Percentiles rank a stretch among this genome's conserved stretches.
Evolutionary conservation across 1,140 invertebrate species (phyloP).

Genomic region (Colletes gigas): DNA sequence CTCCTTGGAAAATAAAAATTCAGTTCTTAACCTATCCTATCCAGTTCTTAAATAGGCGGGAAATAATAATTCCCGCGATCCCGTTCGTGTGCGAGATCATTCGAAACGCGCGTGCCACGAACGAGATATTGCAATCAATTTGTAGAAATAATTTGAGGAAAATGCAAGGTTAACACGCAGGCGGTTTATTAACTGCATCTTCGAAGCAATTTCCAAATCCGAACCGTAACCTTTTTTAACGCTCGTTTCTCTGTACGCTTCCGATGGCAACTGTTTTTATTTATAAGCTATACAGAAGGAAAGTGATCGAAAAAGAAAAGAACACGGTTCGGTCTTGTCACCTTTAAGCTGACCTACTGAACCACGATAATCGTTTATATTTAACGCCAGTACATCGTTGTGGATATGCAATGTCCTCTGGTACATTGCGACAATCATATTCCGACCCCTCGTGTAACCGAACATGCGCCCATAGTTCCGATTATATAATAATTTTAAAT

Average conservation of each 20-base stretch:
- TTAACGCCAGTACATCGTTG: constrained; percentile 28
- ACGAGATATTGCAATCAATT: no score
- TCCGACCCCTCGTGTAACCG: constrained; percentile 15
- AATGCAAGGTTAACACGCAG: no score
- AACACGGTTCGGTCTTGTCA: constrained; percentile 14
- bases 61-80: neutral
- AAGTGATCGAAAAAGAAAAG: neutral
- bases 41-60: neutral
- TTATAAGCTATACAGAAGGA: neutral
- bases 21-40: no score
- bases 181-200: no score
- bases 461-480: constrained; percentile 25
- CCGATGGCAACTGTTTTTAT: neutral
- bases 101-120: no score
- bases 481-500: constrained; percentile 49
- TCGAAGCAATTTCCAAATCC: neutral
- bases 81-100: neutral
- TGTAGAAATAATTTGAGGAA: no score
- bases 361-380: constrained; percentile 36
- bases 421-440: constrained; percentile 50
- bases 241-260: no score
- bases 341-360: constrained; percentile 42
- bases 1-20: neutral
- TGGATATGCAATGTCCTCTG: constrained; percentile 29
- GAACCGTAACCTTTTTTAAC: no score